Evolutionary conservation across 2,113 vertebrate genomes (phyloP).

Genomic region (Caloenas nicobarica): DNA sequence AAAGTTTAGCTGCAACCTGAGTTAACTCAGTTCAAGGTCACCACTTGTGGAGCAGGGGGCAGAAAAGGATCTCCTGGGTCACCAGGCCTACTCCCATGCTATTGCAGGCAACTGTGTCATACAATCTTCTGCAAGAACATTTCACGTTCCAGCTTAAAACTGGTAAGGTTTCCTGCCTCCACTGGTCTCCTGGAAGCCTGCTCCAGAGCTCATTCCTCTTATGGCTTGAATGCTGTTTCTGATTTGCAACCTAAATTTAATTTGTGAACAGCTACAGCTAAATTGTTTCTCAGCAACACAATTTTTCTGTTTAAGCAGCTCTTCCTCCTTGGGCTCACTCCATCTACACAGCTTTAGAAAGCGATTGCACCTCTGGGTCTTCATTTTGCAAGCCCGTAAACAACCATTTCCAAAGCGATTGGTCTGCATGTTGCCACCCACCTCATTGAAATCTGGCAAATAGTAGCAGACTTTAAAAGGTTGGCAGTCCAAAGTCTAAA

Average conservation of each 20-base stretch:
- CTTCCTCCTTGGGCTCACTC: background rate
- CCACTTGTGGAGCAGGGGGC: background rate
- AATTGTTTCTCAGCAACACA: background rate
- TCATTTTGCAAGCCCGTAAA: background rate
- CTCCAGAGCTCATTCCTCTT: background rate
- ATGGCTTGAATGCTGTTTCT: background rate
- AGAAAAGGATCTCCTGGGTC: slow-evolving; percentile 4
- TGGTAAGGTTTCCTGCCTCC: background rate
- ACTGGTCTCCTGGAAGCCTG: background rate
- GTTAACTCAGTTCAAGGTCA: slow-evolving; percentile 49
- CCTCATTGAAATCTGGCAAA: background rate
- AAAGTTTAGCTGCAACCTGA: slow-evolving; percentile 29
- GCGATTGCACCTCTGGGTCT: background rate
- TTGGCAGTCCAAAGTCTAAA: background rate
- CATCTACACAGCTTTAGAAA: background rate
- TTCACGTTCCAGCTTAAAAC: slow-evolving; percentile 4
- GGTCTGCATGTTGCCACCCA: background rate
- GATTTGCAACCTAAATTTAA: slow-evolving; percentile 1
- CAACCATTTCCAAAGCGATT: background rate
- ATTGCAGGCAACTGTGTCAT: slow-evolving; percentile 38
- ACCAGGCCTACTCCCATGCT: slow-evolving; percentile 32
- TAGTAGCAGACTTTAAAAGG: background rate
- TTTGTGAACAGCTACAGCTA: background rate
- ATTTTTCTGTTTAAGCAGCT: background rate
- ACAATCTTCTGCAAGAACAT: background rate